Evolutionary conservation across 2,113 vertebrate species (phyloP).

Genomic region (Choloepus hoffmanni): DNA sequence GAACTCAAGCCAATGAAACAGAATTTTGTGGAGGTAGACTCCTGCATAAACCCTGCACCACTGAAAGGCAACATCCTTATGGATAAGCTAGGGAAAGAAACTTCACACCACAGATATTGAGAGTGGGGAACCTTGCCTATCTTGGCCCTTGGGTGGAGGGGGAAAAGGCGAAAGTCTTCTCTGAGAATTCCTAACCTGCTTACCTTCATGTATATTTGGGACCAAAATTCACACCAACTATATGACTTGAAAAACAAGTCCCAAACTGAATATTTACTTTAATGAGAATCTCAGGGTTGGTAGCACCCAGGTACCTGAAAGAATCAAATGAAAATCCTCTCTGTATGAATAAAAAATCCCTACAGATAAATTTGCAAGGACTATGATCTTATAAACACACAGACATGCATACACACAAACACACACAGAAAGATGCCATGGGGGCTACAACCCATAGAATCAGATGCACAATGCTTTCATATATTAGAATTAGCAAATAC

Average conservation of each 20-base stretch:
- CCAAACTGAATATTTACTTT: neutral
- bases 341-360: neutral
- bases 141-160: neutral
- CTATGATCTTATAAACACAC: neutral
- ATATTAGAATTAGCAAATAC: neutral
- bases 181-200: neutral
- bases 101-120: neutral
- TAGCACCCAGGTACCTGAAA: neutral
- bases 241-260: neutral
- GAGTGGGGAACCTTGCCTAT: neutral
- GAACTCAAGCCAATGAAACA: neutral
- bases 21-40: neutral
- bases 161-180: neutral
- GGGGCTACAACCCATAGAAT: neutral
- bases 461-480: neutral
- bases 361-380: neutral
- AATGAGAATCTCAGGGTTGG: neutral
- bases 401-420: neutral
- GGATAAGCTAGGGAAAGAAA: neutral
- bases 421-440: neutral
- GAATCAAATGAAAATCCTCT: constrained; percentile 17
- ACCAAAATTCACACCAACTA: neutral
- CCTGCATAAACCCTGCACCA: neutral
- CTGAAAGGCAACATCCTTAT: neutral
- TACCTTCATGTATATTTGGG: neutral